Conservation (phyloP, 92 coral and sea anemone species). For the Paragorgia papillata region DNA sequence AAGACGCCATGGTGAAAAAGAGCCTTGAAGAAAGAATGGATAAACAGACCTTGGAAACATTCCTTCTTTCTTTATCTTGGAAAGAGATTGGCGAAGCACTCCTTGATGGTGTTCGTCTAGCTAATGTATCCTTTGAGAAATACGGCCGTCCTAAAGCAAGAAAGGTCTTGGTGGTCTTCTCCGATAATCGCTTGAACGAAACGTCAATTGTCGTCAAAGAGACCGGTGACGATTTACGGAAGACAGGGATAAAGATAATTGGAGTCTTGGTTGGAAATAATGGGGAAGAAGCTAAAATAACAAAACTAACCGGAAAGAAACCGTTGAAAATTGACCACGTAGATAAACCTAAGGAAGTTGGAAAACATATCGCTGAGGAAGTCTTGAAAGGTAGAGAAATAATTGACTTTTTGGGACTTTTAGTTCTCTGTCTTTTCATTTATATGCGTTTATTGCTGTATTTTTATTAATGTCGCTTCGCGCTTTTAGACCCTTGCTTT, state of each 20-base stretch:
- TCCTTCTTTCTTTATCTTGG: conserved; percentile 5
- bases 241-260: conserved; percentile 13
- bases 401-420: too few species aligned
- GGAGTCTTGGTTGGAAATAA: conserved; percentile 17
- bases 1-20: background rate
- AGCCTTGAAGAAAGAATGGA: conserved; percentile 22
- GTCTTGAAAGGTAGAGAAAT: conserved; percentile 29
- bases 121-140: conserved; percentile 6
- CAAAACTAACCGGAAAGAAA: conserved; percentile 4
- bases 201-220: background rate
- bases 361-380: conserved; percentile 37
- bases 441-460: too few species aligned
- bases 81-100: conserved; percentile 24
- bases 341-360: conserved; percentile 7
- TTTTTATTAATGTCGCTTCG: background rate
- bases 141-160: conserved; percentile 64
- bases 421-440: too few species aligned
- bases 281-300: background rate
- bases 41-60: background rate
- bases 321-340: conserved; percentile 19
- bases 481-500: conserved; percentile 33
- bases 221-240: conserved; percentile 2
- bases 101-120: conserved; percentile 18
- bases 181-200: conserved; percentile 14
- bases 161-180: conserved; percentile 32